Percentiles rank a stretch among this genome's conserved stretches.
phyloP scores from a whole-genome alignment of 2,113 vertebrate genomes.

The Pelecanus crispus region DNA sequence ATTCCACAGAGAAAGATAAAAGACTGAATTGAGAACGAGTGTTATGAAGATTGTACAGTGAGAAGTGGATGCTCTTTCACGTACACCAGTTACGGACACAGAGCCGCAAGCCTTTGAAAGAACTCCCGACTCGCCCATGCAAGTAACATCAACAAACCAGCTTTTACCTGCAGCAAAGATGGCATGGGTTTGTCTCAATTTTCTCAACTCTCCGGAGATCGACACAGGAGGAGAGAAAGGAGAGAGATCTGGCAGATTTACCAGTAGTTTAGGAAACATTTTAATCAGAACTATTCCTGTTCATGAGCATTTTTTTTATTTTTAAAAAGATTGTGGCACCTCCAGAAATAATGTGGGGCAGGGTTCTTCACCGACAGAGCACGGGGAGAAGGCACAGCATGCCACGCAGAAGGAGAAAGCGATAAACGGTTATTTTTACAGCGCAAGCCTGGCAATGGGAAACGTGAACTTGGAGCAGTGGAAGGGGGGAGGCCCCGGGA shows the following conservation, averaged over 20 bases:
- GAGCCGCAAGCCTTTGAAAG: background rate
- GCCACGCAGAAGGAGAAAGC: rapidly evolving
- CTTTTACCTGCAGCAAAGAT: background rate
- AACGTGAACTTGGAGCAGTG: background rate
- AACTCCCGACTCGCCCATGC: background rate
- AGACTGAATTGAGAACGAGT: background rate
- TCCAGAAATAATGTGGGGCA: background rate
- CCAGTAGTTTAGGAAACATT: background rate
- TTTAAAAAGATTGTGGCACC: background rate
- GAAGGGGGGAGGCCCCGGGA: background rate
- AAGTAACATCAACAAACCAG: background rate
- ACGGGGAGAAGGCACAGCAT: background rate
- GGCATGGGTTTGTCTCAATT: background rate
- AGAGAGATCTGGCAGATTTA: background rate
- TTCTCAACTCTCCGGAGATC: background rate
- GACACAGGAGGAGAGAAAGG: background rate
- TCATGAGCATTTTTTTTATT: background rate
- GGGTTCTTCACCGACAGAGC: background rate
- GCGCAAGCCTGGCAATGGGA: rapidly evolving
- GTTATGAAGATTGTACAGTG: background rate
- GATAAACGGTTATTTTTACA: background rate
- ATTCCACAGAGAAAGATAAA: background rate
- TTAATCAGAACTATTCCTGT: background rate
- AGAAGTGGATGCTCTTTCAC: background rate
- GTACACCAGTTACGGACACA: background rate